A percentile compares a stretch with the other conserved stretches of the same genome.
phyloP scores from a whole-genome alignment of 2,888 invertebrate genomes.

The Nysson spinosus region DNA sequence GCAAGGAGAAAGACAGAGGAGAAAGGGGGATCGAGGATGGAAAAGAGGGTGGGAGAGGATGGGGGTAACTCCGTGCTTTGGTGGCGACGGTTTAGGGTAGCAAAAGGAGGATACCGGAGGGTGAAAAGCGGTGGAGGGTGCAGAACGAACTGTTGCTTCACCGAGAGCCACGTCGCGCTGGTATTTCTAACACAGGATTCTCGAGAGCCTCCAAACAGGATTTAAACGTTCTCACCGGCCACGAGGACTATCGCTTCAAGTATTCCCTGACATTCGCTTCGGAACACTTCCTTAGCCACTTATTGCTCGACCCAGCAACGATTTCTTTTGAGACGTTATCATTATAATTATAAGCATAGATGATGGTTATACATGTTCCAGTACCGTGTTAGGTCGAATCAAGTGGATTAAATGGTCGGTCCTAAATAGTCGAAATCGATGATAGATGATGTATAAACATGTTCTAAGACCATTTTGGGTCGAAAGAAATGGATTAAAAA shows the following conservation, averaged over 20 bases:
- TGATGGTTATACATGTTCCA: too few species aligned
- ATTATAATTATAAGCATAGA: too few species aligned
- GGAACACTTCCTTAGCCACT: slow-evolving; percentile 21
- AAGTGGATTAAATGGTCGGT: too few species aligned
- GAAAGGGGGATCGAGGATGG: slow-evolving; percentile 18
- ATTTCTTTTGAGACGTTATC: background rate
- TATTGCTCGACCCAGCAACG: background rate
- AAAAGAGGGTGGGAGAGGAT: slow-evolving; percentile 27
- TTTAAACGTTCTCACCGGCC: slow-evolving; percentile 60
- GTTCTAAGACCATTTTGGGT: too few species aligned
- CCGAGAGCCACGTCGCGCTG: slow-evolving; percentile 62
- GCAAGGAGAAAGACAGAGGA: slow-evolving; percentile 28
- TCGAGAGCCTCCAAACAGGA: slow-evolving; percentile 64
- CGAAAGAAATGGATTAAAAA: too few species aligned
- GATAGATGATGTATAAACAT: too few species aligned
- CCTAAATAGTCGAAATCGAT: too few species aligned
- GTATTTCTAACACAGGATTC: slow-evolving; percentile 64
- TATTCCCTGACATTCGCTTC: slow-evolving; percentile 45
- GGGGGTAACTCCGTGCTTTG: slow-evolving; percentile 58
- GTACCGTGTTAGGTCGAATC: too few species aligned
- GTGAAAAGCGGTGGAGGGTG: slow-evolving; percentile 54
- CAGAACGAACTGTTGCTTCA: slow-evolving; percentile 75
- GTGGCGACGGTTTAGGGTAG: slow-evolving; percentile 62
- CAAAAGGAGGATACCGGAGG: slow-evolving; percentile 60
- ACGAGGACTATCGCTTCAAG: slow-evolving; percentile 53